Conservation (phyloP, 2,888 invertebrate species). For the Acheta domesticus region DNA sequence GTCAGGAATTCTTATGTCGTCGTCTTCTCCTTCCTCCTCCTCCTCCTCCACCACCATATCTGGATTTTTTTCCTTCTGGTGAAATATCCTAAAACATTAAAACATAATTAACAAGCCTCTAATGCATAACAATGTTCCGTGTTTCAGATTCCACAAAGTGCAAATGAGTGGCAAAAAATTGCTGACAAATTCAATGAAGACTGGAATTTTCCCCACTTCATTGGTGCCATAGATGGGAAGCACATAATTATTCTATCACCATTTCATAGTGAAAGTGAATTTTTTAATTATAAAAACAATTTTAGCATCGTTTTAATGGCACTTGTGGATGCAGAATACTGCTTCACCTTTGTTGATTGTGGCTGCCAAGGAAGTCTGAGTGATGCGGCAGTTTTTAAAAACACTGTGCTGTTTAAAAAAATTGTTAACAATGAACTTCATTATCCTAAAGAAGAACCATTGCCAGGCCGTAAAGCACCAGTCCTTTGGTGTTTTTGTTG, state of each 20-base stretch:
- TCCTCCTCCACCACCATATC: too few species aligned
- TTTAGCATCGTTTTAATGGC: slow-evolving; percentile 41
- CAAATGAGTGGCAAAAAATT: too few species aligned
- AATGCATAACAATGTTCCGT: too few species aligned
- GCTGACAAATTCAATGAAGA: too few species aligned
- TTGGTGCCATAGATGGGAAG: slow-evolving; percentile 40
- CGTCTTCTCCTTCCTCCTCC: too few species aligned
- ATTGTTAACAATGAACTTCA: slow-evolving; percentile 33
- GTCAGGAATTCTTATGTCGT: too few species aligned
- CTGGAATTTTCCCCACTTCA: too few species aligned
- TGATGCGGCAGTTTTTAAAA: slow-evolving; percentile 38
- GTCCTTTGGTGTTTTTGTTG: slow-evolving; percentile 36
- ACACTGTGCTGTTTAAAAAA: slow-evolving; percentile 36
- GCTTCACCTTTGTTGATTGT: slow-evolving; percentile 41
- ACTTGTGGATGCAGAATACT: slow-evolving; percentile 40
- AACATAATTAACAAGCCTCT: too few species aligned
- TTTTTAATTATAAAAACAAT: slow-evolving; percentile 39
- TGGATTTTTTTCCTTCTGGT: too few species aligned
- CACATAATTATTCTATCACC: slow-evolving; percentile 39
- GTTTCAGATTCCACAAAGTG: too few species aligned
- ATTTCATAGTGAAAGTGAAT: slow-evolving; percentile 40
- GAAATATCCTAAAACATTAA: too few species aligned
- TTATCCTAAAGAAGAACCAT: slow-evolving; percentile 33
- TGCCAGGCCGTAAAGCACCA: slow-evolving; percentile 12
- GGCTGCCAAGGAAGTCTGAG: slow-evolving; percentile 40